phyloP scores from a whole-genome alignment of 2,797 vertebrate genomes.

The Geotrypetes seraphini region DNA sequence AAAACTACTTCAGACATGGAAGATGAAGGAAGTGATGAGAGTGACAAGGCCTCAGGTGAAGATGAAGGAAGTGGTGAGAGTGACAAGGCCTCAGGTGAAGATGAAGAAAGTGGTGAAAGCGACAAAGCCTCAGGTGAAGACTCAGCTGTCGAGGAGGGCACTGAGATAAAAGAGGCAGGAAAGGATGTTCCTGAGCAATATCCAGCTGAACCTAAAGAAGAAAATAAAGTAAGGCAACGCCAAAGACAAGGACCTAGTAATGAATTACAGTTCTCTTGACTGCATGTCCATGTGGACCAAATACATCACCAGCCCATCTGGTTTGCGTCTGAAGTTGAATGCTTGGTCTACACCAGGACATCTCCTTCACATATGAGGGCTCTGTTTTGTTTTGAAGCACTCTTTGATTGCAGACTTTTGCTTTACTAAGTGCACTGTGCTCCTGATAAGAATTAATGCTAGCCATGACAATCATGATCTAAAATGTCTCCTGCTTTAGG shows the following conservation, averaged over 20 bases:
- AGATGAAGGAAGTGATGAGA: slow-evolving; percentile 12
- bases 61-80: slow-evolving; percentile 22
- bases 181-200: slow-evolving; percentile 2
- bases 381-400: slow-evolving; percentile 12
- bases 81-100: slow-evolving; percentile 22
- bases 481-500: background rate
- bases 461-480: slow-evolving; percentile 36
- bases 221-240: slow-evolving; percentile 49
- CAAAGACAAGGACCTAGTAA: slow-evolving; percentile 30
- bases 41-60: slow-evolving; percentile 18
- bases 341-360: slow-evolving; percentile 22
- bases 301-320: background rate
- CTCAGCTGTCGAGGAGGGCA: slow-evolving; percentile 26
- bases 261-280: slow-evolving; percentile 20
- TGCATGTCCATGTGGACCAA: slow-evolving; percentile 26
- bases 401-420: slow-evolving; percentile 8
- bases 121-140: slow-evolving; percentile 26
- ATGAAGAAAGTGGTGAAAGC: slow-evolving; percentile 12
- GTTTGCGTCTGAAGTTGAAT: slow-evolving; percentile 37
- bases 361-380: slow-evolving; percentile 24
- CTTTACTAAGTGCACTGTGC: slow-evolving; percentile 12
- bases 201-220: slow-evolving; percentile 10
- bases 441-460: background rate
- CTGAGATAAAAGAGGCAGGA: slow-evolving; percentile 11
- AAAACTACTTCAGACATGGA: slow-evolving; percentile 26